These are phyloP conservation scores for Hedya salicella DNA, from an alignment of 2,888 invertebrate genomes.

Conservation along the genomic window DNA sequence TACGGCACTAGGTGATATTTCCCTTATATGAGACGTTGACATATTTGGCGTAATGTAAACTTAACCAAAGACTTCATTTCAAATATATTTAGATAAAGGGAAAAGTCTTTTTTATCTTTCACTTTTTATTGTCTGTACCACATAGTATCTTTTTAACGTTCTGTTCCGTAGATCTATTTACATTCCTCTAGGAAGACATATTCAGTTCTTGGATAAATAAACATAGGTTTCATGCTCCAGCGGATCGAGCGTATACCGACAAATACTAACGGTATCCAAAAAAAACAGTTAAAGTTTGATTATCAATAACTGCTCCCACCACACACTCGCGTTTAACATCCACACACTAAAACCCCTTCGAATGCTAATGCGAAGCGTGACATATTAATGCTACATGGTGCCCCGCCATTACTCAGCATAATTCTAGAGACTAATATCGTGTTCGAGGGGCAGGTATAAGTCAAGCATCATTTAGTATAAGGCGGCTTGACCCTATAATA, in stretches of 20 bases:
- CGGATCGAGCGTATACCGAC: no score
- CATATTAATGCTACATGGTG: slow-evolving; percentile 61
- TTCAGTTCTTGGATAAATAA: no score
- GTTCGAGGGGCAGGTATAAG: slow-evolving; percentile 36
- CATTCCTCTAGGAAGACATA: no score
- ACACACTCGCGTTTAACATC: slow-evolving; percentile 18
- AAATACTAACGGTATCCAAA: no score
- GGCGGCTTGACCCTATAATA: slow-evolving; percentile 31
- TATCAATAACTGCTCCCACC: slow-evolving; percentile 15
- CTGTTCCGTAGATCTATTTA: no score
- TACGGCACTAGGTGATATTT: slow-evolving; percentile 16
- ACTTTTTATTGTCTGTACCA: no score
- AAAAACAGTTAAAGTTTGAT: no score
- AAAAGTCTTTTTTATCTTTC: not conserved
- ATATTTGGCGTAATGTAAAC: slow-evolving; percentile 20
- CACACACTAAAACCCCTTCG: slow-evolving; percentile 52
- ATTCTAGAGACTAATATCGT: slow-evolving; percentile 48
- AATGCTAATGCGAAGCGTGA: slow-evolving; percentile 66
- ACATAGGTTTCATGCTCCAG: no score
- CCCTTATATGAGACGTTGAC: slow-evolving; percentile 17
- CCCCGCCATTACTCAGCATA: slow-evolving; percentile 52
- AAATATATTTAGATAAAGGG: not conserved
- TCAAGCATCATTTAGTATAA: slow-evolving; percentile 31
- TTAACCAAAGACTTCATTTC: slow-evolving; percentile 5
- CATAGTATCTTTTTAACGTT: no score